Evolutionary conservation across 1,140 invertebrate genomes (phyloP), one percentile per base, ranked within the genome.

Genomic region (Battus philenor): DNA sequence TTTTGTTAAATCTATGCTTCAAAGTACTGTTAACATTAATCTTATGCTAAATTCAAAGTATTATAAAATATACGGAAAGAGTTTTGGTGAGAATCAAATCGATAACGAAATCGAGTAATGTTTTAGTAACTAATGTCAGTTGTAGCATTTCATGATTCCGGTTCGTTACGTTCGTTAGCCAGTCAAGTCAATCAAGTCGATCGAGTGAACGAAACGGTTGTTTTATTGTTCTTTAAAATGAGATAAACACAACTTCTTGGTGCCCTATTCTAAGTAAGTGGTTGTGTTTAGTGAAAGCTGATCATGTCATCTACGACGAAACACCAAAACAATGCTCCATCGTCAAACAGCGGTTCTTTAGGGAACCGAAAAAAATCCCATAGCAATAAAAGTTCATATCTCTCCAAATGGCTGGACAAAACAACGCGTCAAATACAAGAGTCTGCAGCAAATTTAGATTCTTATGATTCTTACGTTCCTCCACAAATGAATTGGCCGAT

Each of bases 311-410:
- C 81, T 58, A 70, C 73, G 54, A 65, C 78, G 50, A 76, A 79
- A 67, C 73, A 71, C 70, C 52, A 62, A 57, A 81, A 77, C 62
- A 62, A 64, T 47, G 73, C 61, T 66, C 56, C 59, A 57, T 57
- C 68, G 43, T 62, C 66, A 26, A 75, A 59, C 65, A 77, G 75
- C 67, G 69, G 70, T 54, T 57, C 67, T 52, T 57, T 70, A 47
- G 75, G 77, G 66, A 85, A 85, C 61, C 73, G 81, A 44, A 85
- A 85, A 61, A 85, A 82, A 63, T 70, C 75, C 31, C 65, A 66
- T 33, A 61, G 62, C 24, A 77, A 54, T 39, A 74, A 73, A 57
- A 66, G 64, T 33, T 76, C 75, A 16, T 82, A 78, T 44, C 56
- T 85, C 13, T 65, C 73, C 1, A 85, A 82, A 64, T 85, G 81